phyloP scores from a whole-genome alignment of 2,888 invertebrate species.

The Chrysotoxum bicinctum region DNA sequence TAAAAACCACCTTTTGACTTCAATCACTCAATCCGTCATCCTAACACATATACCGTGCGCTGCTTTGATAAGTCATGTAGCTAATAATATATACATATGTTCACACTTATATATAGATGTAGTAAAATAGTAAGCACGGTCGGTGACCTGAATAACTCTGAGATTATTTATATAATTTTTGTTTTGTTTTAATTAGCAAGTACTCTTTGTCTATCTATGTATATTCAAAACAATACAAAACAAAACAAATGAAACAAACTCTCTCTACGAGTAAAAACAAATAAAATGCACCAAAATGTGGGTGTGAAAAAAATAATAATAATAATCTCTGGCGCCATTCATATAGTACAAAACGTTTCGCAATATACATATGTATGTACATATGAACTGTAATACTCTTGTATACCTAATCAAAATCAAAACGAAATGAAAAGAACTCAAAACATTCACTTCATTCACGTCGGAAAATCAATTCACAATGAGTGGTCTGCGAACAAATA shows the following conservation, averaged over 20 bases:
- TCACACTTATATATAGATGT: neutral
- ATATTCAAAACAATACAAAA: slow-evolving; percentile 30
- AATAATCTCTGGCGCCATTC: slow-evolving; percentile 68
- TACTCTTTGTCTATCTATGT: slow-evolving; percentile 22
- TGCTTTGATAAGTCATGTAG: slow-evolving; percentile 57
- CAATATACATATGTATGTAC: slow-evolving; percentile 13
- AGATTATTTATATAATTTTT: slow-evolving; percentile 57
- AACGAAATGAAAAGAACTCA: slow-evolving; percentile 64
- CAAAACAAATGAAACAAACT: slow-evolving; percentile 24
- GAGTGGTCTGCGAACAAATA: slow-evolving; percentile 1
- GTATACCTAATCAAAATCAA: slow-evolving; percentile 13
- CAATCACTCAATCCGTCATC: slow-evolving; percentile 60
- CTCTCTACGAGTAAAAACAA: slow-evolving; percentile 37
- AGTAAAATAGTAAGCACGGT: slow-evolving; percentile 69
- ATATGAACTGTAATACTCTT: neutral
- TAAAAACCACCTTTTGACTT: slow-evolving; percentile 57
- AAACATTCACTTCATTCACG: slow-evolving; percentile 67
- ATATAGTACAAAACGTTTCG: slow-evolving; percentile 60
- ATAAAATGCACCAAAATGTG: slow-evolving; percentile 64
- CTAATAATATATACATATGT: neutral
- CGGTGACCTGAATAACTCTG: slow-evolving; percentile 67
- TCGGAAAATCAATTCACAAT: slow-evolving; percentile 52
- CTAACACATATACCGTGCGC: slow-evolving; percentile 30
- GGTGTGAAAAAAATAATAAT: slow-evolving; percentile 58
- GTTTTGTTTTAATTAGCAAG: slow-evolving; percentile 41